Percentiles rank a stretch among this genome's conserved stretches.
Evolutionary conservation across 2,888 invertebrate genomes (phyloP).

Genomic region (Silvanus unidentatus): DNA sequence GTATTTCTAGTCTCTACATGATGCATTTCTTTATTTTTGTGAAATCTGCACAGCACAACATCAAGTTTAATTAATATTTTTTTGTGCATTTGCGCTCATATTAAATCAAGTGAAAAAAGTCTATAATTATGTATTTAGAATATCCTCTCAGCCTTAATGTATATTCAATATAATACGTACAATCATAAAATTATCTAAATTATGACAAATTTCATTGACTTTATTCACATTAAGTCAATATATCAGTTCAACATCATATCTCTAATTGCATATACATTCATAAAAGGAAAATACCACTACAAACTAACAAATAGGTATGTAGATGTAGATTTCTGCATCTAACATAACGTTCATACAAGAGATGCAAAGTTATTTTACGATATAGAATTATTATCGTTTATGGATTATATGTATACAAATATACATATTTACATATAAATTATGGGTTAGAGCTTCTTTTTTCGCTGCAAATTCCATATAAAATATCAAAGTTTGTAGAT

Average conservation of each 20-base stretch:
- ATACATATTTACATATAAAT: not conserved
- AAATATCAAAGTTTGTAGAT: no score
- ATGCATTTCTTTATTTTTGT: conserved; percentile 6
- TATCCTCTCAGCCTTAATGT: no score
- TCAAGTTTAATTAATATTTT: no score
- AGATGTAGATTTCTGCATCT: conserved; percentile 30
- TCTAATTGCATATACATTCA: conserved; percentile 33
- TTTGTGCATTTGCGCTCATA: no score
- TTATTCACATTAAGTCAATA: conserved; percentile 28
- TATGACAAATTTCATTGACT: conserved; percentile 31
- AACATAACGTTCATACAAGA: conserved; percentile 20
- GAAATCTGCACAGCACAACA: conserved; percentile 5
- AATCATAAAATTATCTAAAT: conserved; percentile 22
- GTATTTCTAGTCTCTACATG: conserved; percentile 22
- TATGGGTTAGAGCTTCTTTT: no score
- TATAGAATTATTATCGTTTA: conserved; percentile 3
- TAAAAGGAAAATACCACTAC: conserved; percentile 36
- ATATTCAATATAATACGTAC: no score
- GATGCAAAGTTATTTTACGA: conserved; percentile 23
- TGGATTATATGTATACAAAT: not conserved
- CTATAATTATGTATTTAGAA: no score
- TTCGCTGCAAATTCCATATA: no score
- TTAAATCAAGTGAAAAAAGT: no score
- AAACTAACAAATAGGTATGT: conserved; percentile 24
- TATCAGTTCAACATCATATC: conserved; percentile 32